These are phyloP conservation scores for Odontomyia ornata DNA, from an alignment of 2,888 invertebrate species.

Conservation along the genomic window DNA sequence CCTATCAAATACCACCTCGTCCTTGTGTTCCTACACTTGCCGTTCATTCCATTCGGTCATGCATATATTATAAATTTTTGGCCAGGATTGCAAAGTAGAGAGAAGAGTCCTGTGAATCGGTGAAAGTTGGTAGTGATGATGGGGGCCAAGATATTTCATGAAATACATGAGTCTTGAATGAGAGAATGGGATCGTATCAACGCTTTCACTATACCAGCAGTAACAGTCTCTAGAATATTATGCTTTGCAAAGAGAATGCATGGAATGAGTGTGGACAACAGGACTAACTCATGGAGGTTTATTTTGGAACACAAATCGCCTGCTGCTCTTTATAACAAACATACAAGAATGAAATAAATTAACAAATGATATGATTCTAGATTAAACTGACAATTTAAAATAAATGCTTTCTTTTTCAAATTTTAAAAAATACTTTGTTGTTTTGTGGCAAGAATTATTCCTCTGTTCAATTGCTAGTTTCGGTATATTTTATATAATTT, in stretches of 20 bases:
- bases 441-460: no score
- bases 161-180: constrained; percentile 36
- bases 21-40: not conserved
- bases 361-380: no score
- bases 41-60: constrained; percentile 3
- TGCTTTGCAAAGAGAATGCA: not conserved
- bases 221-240: not conserved
- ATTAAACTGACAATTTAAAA: no score
- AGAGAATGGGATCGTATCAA: constrained; percentile 16
- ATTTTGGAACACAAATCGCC: constrained; percentile 17
- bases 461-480: no score
- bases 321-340: no score
- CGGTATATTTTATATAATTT: no score
- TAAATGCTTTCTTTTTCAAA: no score
- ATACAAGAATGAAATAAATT: no score
- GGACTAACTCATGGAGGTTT: not conserved
- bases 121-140: not conserved
- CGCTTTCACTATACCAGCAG: not conserved
- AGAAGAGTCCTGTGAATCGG: not conserved
- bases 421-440: no score
- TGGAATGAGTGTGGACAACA: constrained; percentile 3
- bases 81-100: not conserved
- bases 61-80: constrained; percentile 44
- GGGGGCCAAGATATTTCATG: constrained; percentile 38
- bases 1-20: not conserved